Percentiles rank a stretch among this genome's conserved stretches.
Evolutionary conservation across 2,797 vertebrate species (phyloP).

Genomic region (Falco naumanni): DNA sequence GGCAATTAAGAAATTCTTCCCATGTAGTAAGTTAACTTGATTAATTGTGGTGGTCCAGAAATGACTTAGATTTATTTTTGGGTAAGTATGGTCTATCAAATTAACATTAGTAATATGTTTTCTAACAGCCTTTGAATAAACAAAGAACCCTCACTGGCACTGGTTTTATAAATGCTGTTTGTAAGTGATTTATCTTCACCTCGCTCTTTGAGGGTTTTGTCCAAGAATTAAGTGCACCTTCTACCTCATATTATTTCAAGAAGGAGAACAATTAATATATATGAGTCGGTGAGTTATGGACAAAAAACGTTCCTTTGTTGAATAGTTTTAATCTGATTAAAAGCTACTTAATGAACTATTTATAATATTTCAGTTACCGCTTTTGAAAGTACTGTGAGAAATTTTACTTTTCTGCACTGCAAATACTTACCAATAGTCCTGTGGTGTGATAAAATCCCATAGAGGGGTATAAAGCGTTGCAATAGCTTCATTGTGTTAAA

Average conservation of each 20-base stretch:
- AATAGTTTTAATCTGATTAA: background rate
- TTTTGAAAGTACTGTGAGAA: background rate
- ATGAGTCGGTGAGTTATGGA: background rate
- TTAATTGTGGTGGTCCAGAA: background rate
- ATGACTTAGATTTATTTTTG: background rate
- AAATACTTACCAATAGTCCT: background rate
- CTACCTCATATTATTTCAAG: background rate
- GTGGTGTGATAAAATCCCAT: background rate
- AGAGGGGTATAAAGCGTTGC: background rate
- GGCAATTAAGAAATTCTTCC: conserved; percentile 5
- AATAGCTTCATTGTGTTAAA: background rate
- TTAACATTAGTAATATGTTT: conserved; percentile 5
- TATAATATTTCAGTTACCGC: background rate
- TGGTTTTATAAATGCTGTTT: background rate
- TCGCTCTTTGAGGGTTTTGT: background rate
- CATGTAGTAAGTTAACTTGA: conserved; percentile 5
- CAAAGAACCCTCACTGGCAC: background rate
- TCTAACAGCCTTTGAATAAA: background rate
- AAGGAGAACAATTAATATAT: background rate
- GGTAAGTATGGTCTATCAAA: background rate
- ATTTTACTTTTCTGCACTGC: background rate
- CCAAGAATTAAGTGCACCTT: background rate
- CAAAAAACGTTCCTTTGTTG: background rate
- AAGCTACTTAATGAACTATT: background rate
- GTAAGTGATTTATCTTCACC: background rate